Base-by-base conservation (phyloP, 2,797 vertebrate genomes). In the Gambelia wislizenii region DNA sequence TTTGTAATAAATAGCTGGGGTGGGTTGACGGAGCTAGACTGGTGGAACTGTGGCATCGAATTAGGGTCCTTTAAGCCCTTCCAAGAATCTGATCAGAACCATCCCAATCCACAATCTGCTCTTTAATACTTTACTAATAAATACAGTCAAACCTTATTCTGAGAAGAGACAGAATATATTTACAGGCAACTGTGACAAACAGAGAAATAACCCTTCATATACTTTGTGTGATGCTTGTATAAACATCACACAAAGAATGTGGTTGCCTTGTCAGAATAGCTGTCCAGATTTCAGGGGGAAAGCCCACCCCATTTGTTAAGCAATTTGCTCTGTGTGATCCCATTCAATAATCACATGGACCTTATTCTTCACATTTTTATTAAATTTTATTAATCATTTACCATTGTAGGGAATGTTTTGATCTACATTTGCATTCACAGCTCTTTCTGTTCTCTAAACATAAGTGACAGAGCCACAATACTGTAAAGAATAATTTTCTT, bases 391-490 rank as follows among this genome's bases (percentile, higher is more conserved):
- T 10, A 85, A 82, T n/a, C 72, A 42, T 9, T 33, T 52, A 67
- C 39, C 54, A 85, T 8, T 77, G 70, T n/a, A 69, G 39, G 6
- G 33, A 39, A 84, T 70, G 56, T 20, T 70, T 30, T 59, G 27
- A 36, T 49, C 56, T 81, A 74, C 16, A 86, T 70, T 86, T 88
- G 18, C 59, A 88, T 44, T 59, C 25, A 70, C 16, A 47, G 44
- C 47, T 47, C 42, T 39, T 64, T 84, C 42, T 64, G 36, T 85
- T 86, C 52, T 75, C 72, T 44, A 59, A 86, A 81, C 78, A 47
- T 54, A 52, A 80, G 30, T n/a, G 49, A 75, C 39, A 82, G 22
- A 81, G 47, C 56, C 27, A 20, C 67, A 59, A 36, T 82, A 56
- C 27, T 75, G 27, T 42, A 20, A n/a, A 27, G 39, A 78, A 70